Percentiles rank a stretch among this genome's conserved stretches.
These are phyloP conservation scores for Rhyzopertha dominica DNA, from an alignment of 1,140 invertebrate species.

Conservation along the genomic window DNA sequence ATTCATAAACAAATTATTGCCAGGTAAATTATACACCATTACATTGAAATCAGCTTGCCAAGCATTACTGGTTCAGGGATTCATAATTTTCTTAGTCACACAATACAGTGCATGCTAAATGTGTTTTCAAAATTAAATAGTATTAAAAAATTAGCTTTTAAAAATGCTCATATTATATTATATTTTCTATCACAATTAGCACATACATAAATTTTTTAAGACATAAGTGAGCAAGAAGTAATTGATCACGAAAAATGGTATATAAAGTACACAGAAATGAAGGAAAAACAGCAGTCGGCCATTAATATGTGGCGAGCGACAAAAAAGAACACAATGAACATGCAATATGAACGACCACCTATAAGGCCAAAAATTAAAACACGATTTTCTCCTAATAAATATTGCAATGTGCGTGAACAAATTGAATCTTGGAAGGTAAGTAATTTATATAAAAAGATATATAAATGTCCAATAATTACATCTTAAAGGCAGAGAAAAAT, in stretches of 20 bases:
- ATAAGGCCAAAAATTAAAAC: slow-evolving; percentile 14
- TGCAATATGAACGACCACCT: slow-evolving; percentile 3
- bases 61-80: too few relatives aligned
- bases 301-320: slow-evolving; percentile 48
- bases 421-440: slow-evolving; percentile 20
- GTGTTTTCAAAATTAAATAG: too few relatives aligned
- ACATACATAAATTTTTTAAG: slow-evolving; percentile 39
- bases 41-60: too few relatives aligned
- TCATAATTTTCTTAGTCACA: too few relatives aligned
- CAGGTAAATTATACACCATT: slow-evolving; percentile 22
- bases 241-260: slow-evolving; percentile 47
- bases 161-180: too few relatives aligned
- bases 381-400: too few relatives aligned
- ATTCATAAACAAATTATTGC: slow-evolving; percentile 31
- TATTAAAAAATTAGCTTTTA: too few relatives aligned
- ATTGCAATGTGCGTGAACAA: slow-evolving; percentile 1
- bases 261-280: slow-evolving; percentile 43
- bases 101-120: too few relatives aligned
- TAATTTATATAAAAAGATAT: slow-evolving; percentile 14
- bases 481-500: slow-evolving; percentile 14
- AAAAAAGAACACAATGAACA: too few relatives aligned
- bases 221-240: slow-evolving; percentile 40
- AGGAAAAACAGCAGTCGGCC: slow-evolving; percentile 45
- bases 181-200: too few relatives aligned
- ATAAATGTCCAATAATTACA: slow-evolving; percentile 9